phyloP scores from a whole-genome alignment of 2,113 vertebrate genomes.

The Heterocephalus glaber region DNA sequence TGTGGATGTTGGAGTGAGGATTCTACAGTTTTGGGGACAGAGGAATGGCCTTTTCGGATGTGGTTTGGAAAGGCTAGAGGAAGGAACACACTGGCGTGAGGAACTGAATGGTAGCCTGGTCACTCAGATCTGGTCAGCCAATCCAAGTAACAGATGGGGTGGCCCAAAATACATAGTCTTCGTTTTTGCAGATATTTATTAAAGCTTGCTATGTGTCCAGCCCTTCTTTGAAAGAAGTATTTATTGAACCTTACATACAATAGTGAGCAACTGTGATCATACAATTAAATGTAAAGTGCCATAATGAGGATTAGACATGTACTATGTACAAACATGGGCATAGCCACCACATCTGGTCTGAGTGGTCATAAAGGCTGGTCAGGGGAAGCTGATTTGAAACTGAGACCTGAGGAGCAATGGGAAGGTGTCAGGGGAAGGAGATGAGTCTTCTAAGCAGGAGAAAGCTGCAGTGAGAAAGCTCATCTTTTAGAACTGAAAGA shows the following conservation, averaged over 20 bases:
- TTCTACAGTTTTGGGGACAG: neutral
- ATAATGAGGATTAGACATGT: too few relatives aligned
- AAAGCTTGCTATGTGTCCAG: neutral
- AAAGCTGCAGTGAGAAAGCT: neutral
- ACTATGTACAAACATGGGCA: neutral
- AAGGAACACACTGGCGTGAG: neutral
- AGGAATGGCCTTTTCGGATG: neutral
- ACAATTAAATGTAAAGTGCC: neutral
- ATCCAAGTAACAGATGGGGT: neutral
- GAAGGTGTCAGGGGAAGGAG: neutral
- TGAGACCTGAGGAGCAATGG: neutral
- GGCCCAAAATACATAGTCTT: neutral
- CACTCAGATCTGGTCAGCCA: neutral
- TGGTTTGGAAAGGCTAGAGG: neutral
- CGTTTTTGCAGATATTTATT: neutral
- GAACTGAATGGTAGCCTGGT: neutral
- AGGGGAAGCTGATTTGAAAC: neutral
- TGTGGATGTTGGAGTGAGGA: neutral
- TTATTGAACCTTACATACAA: neutral
- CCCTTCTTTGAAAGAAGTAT: neutral
- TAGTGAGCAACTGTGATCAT: neutral
- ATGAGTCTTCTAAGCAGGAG: neutral
- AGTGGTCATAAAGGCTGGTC: neutral
- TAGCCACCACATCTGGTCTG: neutral
- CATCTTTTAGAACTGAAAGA: neutral